These are phyloP conservation scores for Kradibia gibbosae DNA, from an alignment of 1,140 invertebrate species.

Conservation along the genomic window DNA sequence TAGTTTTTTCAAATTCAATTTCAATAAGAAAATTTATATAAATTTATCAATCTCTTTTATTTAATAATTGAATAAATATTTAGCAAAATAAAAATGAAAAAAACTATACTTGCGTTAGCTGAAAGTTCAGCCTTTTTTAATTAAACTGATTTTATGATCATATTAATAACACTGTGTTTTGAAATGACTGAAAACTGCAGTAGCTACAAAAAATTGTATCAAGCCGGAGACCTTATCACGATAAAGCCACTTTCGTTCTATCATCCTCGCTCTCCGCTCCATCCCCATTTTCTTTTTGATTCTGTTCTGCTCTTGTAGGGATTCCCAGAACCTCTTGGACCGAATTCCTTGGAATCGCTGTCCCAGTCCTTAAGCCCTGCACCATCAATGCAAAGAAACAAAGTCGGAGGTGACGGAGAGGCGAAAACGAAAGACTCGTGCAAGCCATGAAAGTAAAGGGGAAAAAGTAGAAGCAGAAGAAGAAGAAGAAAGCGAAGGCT, in stretches of 20 bases:
- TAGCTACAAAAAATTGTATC: constrained; percentile 14
- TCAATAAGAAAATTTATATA: too few relatives aligned
- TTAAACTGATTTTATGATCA: background rate
- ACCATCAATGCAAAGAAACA: constrained; percentile 3
- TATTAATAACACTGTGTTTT: background rate
- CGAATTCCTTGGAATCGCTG: constrained; percentile 28
- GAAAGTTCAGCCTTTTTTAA: background rate
- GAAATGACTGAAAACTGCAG: background rate
- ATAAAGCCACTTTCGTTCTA: background rate
- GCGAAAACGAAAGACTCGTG: background rate
- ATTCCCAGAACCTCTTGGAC: background rate
- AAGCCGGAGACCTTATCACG: background rate
- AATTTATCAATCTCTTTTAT: too few relatives aligned
- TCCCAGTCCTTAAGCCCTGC: background rate
- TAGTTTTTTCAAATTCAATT: background rate
- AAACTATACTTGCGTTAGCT: background rate
- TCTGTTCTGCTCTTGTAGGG: background rate
- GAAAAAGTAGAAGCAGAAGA: background rate
- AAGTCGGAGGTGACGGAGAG: background rate
- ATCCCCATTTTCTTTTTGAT: background rate
- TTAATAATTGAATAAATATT: too few relatives aligned
- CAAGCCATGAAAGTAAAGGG: background rate
- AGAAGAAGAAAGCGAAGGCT: background rate
- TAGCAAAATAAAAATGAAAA: too few relatives aligned
- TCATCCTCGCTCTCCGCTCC: background rate